Base-by-base conservation (phyloP, 2,113 vertebrate species). In the Acanthochromis polyacanthus region DNA sequence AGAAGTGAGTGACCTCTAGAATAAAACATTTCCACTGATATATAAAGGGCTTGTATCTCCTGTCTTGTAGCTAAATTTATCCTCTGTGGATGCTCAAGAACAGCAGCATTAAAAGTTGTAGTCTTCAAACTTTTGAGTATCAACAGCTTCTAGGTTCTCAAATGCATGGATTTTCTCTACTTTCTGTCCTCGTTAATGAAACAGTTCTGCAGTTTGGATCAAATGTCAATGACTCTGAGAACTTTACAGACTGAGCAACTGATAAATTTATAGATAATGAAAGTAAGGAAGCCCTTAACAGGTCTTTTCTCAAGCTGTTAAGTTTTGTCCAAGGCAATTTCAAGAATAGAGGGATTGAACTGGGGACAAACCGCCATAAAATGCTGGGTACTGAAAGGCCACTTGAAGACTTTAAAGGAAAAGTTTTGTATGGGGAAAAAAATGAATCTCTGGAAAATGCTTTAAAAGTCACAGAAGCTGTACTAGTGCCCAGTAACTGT, bases 1-100 rank as follows among this genome's bases (percentile, higher is more conserved):
- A 86, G 56, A 96, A 94, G 97, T 98, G 70, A 95, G 96, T 87
- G n/a, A 28, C 40, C 32, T 60, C 9, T 14, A 38, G 23, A 46
- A 15, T 63, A 0, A 10, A 65, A 20, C 19, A n/a, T 43, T 22
- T 12, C 15, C 20, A 8, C 36, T 10, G 50, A 5, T 66, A 16
- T 19, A 23, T n/a, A 5, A 6, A 10, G 38, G 10, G 50, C 30
- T 3, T 12, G 10, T 1, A 5, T 6, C 20, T 17, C 28, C 2
- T 6, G n/a, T 12, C 10, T 3, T 11, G 30, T 25, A 20, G 1
- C 17, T 12, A 3, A 10, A 10, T 63, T 25, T 19, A 19, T 11
- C 16, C 14, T 28, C 60, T 5, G 2, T 19, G 23, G 61, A 22
- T 2, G 16, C 12, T 12, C 12, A 25, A 14, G 14, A 3, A 17